These are phyloP conservation scores for Syndactyla subalaris DNA, from an alignment of 2,797 vertebrate genomes.

Conservation along the genomic window DNA sequence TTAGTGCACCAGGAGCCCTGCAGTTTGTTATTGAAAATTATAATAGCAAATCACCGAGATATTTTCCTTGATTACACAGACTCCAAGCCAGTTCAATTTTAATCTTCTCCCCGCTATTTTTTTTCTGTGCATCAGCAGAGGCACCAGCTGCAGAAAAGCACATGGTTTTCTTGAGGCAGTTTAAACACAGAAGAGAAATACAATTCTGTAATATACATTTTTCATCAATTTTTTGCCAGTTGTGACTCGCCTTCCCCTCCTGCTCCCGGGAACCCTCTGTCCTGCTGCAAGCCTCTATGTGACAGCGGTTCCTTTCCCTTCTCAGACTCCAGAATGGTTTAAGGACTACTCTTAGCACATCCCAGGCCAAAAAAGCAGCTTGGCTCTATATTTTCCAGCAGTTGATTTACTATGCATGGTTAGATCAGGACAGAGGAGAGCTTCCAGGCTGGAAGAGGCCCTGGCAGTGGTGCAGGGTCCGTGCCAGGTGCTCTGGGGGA, in stretches of 20 bases:
- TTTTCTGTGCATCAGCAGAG: constrained; percentile 62
- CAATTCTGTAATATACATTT: constrained; percentile 8
- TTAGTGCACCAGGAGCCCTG: constrained; percentile 69
- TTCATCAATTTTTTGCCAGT: neutral
- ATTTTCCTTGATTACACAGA: constrained; percentile 78
- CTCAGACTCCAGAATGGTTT: neutral
- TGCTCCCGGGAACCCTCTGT: neutral
- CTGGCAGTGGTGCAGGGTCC: fast-evolving
- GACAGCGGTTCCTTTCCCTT: neutral
- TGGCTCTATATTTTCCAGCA: constrained; percentile 36
- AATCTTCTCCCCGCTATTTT: constrained; percentile 46
- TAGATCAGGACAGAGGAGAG: constrained; percentile 18
- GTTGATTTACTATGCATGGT: constrained; percentile 38
- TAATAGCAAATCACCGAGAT: constrained; percentile 77
- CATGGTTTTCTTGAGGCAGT: constrained; percentile 40
- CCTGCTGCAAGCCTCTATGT: neutral
- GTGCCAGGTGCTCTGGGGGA: constrained; percentile 13
- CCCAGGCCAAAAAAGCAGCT: constrained; percentile 45
- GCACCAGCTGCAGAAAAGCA: constrained; percentile 69
- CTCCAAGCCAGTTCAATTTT: constrained; percentile 64
- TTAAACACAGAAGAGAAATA: constrained; percentile 31
- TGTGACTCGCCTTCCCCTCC: neutral
- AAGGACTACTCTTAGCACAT: neutral
- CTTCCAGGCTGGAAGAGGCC: constrained; percentile 28
- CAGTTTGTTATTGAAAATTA: constrained; percentile 77